Percentiles rank a stretch among this genome's conserved stretches.
phyloP scores from a whole-genome alignment of 2,113 vertebrate species.

The Fregetta grallaria region DNA sequence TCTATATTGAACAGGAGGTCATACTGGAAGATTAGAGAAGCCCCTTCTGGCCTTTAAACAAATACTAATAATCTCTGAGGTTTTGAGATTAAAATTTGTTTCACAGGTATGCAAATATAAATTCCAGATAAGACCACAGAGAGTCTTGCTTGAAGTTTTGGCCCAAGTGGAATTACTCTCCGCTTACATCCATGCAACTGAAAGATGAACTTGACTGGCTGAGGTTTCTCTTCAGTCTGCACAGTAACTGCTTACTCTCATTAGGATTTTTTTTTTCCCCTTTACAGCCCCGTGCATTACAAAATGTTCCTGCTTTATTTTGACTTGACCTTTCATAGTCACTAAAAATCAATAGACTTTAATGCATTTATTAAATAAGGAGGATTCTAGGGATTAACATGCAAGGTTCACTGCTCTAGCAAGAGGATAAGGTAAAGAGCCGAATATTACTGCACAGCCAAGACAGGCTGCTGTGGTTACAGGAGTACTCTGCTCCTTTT shows the following conservation, averaged over 20 bases:
- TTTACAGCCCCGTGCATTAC: neutral
- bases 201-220: neutral
- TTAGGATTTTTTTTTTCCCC: neutral
- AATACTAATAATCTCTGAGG: neutral
- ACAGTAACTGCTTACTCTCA: neutral
- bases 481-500: neutral
- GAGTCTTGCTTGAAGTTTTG: neutral
- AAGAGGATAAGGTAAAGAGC: neutral
- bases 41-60: neutral
- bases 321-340: slow-evolving; percentile 48
- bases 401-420: neutral
- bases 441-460: neutral
- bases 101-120: neutral
- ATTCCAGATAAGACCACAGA: neutral
- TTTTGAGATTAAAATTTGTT: neutral
- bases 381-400: slow-evolving; percentile 26
- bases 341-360: slow-evolving; percentile 48
- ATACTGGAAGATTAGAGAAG: neutral
- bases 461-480: neutral
- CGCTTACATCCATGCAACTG: neutral
- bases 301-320: slow-evolving; percentile 38
- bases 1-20: neutral
- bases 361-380: slow-evolving; percentile 59
- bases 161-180: neutral
- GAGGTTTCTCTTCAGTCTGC: neutral